These are phyloP conservation scores for Coranthus polyacanthus DNA, from an alignment of 2,797 vertebrate genomes.

Conservation along the genomic window DNA sequence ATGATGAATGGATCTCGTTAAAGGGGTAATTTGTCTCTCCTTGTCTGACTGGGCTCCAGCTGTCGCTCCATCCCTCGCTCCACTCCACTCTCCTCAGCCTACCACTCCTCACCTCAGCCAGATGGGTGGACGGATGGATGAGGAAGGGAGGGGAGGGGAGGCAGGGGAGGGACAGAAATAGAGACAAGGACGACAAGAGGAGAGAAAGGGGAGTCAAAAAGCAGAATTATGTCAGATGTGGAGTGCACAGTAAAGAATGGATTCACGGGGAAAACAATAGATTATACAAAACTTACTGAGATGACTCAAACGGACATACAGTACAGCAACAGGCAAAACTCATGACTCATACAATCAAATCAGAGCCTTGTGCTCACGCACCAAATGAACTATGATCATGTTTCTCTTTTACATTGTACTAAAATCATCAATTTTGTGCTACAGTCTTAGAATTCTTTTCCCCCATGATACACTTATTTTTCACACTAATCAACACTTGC, in stretches of 20 bases:
- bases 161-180: constrained; percentile 32
- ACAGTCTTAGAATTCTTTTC: constrained; percentile 29
- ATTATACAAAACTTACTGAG: constrained; percentile 24
- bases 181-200: constrained; percentile 48
- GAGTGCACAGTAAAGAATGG: constrained; percentile 22
- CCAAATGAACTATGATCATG: constrained; percentile 27
- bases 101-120: constrained; percentile 82
- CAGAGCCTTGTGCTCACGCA: constrained; percentile 24
- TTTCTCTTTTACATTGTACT: constrained; percentile 41
- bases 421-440: constrained; percentile 52
- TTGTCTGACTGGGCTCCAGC: constrained; percentile 89
- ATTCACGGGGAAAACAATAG: constrained; percentile 47
- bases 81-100: constrained; percentile 76
- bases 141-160: constrained; percentile 33
- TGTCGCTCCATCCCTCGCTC: constrained; percentile 86
- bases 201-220: constrained; percentile 32
- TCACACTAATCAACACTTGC: constrained; percentile 78
- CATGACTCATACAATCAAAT: constrained; percentile 32
- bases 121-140: constrained; percentile 84
- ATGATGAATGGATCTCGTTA: constrained; percentile 91
- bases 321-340: constrained; percentile 46
- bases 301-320: constrained; percentile 25
- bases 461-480: constrained; percentile 60
- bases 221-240: constrained; percentile 20
- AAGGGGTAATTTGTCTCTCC: constrained; percentile 90